Evolutionary conservation across 2,113 vertebrate species (phyloP).

Genomic region (Diadophis punctatus): DNA sequence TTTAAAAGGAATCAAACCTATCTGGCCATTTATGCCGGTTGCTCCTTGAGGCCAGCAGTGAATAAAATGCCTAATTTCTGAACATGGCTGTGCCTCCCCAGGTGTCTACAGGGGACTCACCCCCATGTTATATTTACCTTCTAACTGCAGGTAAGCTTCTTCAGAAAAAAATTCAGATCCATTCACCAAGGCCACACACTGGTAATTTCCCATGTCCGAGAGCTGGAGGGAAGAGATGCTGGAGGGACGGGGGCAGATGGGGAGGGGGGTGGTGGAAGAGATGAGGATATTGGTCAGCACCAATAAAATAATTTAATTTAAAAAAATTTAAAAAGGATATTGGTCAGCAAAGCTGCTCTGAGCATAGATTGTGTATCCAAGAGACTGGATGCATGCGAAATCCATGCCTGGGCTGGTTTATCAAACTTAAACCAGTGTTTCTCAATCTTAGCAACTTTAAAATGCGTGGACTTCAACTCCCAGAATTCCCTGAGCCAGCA

Average conservation of each 20-base stretch:
- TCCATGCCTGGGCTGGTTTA: background rate
- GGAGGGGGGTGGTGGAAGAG: background rate
- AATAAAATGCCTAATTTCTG: background rate
- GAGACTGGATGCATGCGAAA: background rate
- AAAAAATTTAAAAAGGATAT: background rate
- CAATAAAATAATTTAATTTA: too few species aligned
- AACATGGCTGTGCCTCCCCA: background rate
- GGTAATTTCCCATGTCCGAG: constrained; percentile 76
- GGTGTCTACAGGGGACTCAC: background rate
- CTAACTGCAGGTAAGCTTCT: constrained; percentile 75
- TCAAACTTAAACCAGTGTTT: background rate
- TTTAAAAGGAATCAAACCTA: background rate
- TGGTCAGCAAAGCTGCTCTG: background rate
- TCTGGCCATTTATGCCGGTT: background rate
- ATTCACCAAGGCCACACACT: constrained; percentile 63
- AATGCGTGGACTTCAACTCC: background rate
- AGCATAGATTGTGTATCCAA: background rate
- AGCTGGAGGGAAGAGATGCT: constrained; percentile 74
- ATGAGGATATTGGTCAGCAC: background rate
- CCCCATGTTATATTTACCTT: constrained; percentile 67
- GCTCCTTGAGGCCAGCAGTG: background rate
- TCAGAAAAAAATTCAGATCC: constrained; percentile 62
- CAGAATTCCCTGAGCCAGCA: accelerated
- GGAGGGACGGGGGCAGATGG: background rate
- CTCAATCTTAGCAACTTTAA: background rate